phyloP scores from a whole-genome alignment of 2,888 invertebrate species.

The Halictus quadricinctus region DNA sequence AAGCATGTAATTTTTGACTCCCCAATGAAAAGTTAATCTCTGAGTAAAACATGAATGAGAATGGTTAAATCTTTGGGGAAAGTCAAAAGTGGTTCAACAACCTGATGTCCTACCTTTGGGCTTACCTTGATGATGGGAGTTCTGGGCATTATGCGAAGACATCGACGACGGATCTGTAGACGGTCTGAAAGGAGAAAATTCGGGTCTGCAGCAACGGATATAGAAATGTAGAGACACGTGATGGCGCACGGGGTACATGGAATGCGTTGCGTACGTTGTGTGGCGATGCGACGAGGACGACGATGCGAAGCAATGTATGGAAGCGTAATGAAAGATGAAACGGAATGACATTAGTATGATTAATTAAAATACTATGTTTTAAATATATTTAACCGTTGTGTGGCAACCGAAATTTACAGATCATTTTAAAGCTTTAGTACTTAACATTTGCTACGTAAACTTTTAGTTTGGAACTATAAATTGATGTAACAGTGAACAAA shows the following conservation, averaged over 20 bases:
- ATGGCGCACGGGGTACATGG: constrained; percentile 68
- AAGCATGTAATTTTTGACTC: background rate
- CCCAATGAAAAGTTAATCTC: background rate
- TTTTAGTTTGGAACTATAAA: background rate
- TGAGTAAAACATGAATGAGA: background rate
- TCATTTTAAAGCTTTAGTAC: background rate
- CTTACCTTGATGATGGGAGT: constrained; percentile 81
- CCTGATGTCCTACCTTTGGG: constrained; percentile 72
- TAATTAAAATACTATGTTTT: constrained; percentile 35
- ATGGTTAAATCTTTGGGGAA: background rate
- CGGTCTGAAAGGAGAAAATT: constrained; percentile 84
- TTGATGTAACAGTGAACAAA: background rate
- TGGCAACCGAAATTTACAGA: background rate
- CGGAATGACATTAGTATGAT: constrained; percentile 70
- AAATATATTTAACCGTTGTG: background rate
- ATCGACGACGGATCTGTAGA: constrained; percentile 80
- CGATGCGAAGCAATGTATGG: constrained; percentile 71
- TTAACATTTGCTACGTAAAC: background rate
- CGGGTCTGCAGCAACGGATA: constrained; percentile 80
- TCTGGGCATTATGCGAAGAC: constrained; percentile 79
- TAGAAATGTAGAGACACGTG: constrained; percentile 62
- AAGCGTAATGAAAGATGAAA: constrained; percentile 75
- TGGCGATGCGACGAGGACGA: constrained; percentile 64
- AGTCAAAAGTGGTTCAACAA: constrained; percentile 1
- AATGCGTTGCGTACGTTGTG: constrained; percentile 62